Evolutionary conservation across 2,888 invertebrate genomes (phyloP), one percentile per base, ranked within the genome.

Genomic region (Embidobia sp.): DNA sequence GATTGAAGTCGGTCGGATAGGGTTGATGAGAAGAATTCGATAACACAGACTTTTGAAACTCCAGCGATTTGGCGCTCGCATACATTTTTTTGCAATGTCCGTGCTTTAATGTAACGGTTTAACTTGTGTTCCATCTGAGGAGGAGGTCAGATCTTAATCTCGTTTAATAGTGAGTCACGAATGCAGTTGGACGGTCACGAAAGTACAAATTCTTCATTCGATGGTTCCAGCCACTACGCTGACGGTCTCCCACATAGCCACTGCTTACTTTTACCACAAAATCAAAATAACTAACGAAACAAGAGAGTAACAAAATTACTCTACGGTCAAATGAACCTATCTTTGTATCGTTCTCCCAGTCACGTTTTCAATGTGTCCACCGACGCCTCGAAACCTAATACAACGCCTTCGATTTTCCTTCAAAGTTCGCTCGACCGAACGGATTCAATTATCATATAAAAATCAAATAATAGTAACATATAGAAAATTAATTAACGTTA

Each of bases 81-180:
- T 66, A 53, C 26, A 74, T 73, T 74, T 69, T 31, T 46, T 63
- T 51, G 15, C 48, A 46, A 55, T 57, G 53, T 22, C 11, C 51
- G 61, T 79, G 83, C 81, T 84, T 87, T 84, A 84, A 83, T 75
- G 82, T 85, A 84, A 84, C 82, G 83, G 84, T 85, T 80, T 80
- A 83, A 83, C 83, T 84, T 80, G 80, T 81, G 83, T 82, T 79
- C 78, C 79, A 64, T 72, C 78, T 67, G 51, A 64, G 48, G 81
- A 83, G 80, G 84, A 85, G 86, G 84, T 85, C 85, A 84, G 85
- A 84, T 85, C 81, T 77, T 82, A 84, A 84, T 85, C 85, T 82
- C 79, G 79, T 79, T 82, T 81, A 78, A 81, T 79, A 80, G 78
- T 82, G 79, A 83, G 83, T 85, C 85, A 84, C 84, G 83, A 84